Conservation (phyloP, 2,113 vertebrate genomes). For the Halcyon malimbica region DNA sequence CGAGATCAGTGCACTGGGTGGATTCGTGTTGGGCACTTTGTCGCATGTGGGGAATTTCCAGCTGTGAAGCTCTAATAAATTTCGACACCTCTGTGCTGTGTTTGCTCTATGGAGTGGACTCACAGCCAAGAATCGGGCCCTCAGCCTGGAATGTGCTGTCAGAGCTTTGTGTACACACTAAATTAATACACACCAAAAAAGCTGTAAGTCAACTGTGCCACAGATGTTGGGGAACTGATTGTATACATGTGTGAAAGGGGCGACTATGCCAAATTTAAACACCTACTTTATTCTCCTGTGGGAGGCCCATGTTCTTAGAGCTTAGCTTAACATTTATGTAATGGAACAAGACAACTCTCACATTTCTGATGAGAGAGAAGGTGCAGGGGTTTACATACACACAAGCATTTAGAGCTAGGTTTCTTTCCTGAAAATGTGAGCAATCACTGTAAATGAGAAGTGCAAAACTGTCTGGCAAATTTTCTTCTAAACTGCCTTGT, state of each 20-base stretch:
- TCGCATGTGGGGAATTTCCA: fast-evolving
- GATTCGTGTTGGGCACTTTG: not conserved
- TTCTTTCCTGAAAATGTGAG: not conserved
- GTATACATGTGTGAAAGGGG: not conserved
- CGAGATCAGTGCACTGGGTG: not conserved
- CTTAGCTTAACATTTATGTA: not conserved
- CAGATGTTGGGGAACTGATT: not conserved
- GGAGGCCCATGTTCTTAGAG: not conserved
- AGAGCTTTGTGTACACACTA: not conserved
- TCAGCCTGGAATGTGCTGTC: not conserved
- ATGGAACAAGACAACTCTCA: not conserved
- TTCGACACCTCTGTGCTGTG: not conserved
- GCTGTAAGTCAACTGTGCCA: not conserved
- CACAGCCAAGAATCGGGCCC: not conserved
- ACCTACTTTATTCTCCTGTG: not conserved
- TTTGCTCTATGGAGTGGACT: not conserved
- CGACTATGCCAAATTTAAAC: not conserved
- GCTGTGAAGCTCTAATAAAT: not conserved
- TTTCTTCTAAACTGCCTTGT: not conserved
- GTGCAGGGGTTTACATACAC: not conserved
- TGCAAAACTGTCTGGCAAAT: not conserved
- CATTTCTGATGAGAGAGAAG: not conserved
- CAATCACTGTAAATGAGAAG: not conserved
- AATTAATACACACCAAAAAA: not conserved
- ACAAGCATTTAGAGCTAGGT: not conserved